Evolutionary conservation across 1,140 invertebrate genomes (phyloP).

Genomic region (Drosophila triauraria): DNA sequence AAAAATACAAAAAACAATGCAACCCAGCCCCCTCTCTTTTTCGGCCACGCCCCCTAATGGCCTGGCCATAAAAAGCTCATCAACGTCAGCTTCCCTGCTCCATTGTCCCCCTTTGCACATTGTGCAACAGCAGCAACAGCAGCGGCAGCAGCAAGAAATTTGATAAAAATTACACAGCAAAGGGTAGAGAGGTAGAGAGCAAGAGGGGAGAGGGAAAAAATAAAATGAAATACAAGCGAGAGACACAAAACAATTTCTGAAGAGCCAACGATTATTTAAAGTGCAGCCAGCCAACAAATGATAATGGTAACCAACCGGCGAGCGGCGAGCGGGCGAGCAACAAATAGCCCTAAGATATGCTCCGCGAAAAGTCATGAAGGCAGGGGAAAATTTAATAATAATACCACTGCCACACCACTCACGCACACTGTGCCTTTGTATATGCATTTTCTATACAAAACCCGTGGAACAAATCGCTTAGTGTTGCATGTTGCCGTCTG

Average conservation of each 20-base stretch:
- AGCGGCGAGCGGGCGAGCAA: constrained; percentile 24
- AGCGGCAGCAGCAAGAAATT: constrained; percentile 56
- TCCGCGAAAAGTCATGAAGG: constrained; percentile 60
- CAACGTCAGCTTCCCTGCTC: constrained; percentile 57
- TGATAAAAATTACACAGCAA: constrained; percentile 75
- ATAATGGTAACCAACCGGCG: constrained; percentile 60
- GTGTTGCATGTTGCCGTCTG: constrained; percentile 37
- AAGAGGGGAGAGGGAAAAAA: constrained; percentile 12
- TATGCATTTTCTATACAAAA: constrained; percentile 38
- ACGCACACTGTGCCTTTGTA: constrained; percentile 24
- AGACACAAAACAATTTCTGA: constrained; percentile 71
- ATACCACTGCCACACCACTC: constrained; percentile 33
- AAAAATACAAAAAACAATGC: constrained; percentile 50
- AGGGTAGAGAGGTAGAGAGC: constrained; percentile 64
- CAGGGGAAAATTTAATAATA: constrained; percentile 72
- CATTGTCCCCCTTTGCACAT: constrained; percentile 37
- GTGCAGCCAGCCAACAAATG: constrained; percentile 79
- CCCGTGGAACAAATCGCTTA: constrained; percentile 27
- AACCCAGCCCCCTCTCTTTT: constrained; percentile 8
- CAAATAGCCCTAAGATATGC: constrained; percentile 64
- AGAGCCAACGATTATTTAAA: constrained; percentile 81
- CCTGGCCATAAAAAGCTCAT: constrained; percentile 79
- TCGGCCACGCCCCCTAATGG: constrained; percentile 74
- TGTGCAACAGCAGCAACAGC: constrained; percentile 38
- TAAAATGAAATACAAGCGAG: constrained; percentile 44